These are phyloP conservation scores for Tethea ocularis DNA, from an alignment of 2,888 invertebrate species.

Conservation along the genomic window DNA sequence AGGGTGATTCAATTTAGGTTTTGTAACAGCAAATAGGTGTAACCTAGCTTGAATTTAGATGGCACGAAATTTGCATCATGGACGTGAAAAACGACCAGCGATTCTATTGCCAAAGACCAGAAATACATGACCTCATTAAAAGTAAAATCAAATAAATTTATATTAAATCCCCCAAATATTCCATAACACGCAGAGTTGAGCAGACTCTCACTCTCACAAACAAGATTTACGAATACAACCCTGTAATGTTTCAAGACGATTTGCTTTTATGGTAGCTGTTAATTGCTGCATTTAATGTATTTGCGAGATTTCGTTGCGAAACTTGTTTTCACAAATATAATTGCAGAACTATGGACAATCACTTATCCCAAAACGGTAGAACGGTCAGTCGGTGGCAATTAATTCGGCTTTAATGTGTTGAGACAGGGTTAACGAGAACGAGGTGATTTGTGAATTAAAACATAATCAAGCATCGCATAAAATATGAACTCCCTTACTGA, in stretches of 20 bases:
- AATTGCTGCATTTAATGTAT: constrained; percentile 33
- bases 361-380: constrained; percentile 8
- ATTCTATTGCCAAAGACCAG: neutral
- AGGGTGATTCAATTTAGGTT: neutral
- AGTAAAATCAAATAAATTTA: neutral
- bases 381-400: constrained; percentile 4
- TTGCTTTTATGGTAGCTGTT: constrained; percentile 41
- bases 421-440: constrained; percentile 9
- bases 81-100: neutral
- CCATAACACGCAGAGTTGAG: constrained; percentile 12
- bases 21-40: neutral
- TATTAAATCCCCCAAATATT: constrained; percentile 16
- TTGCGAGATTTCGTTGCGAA: constrained; percentile 18
- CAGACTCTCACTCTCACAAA: constrained; percentile 24
- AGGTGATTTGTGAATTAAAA: constrained; percentile 5
- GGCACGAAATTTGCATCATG: neutral
- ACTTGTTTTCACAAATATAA: constrained; percentile 11
- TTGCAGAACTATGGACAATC: constrained; percentile 4
- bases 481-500: neutral
- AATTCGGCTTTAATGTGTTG: constrained; percentile 3
- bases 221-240: constrained; percentile 28
- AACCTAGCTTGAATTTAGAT: neutral
- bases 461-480: constrained; percentile 1
- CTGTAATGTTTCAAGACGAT: constrained; percentile 27
- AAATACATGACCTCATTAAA: neutral